Percentiles rank a stretch among this genome's conserved stretches.
phyloP scores from a whole-genome alignment of 2,888 invertebrate genomes.

The Agonum fuliginosum region DNA sequence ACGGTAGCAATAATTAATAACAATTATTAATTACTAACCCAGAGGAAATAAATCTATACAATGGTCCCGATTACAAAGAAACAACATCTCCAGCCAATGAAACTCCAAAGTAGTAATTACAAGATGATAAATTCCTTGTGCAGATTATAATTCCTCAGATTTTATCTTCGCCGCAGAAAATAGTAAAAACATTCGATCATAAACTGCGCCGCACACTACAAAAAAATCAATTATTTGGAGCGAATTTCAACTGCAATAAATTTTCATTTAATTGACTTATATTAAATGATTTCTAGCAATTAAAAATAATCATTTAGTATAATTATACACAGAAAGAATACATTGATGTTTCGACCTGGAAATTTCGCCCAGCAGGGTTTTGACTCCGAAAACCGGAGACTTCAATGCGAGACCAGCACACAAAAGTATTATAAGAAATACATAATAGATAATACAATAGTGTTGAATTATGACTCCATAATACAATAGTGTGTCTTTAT shows the following conservation, averaged over 20 bases:
- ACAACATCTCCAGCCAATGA: slow-evolving; percentile 4
- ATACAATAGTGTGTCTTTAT: too few relatives aligned
- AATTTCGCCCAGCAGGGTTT: too few relatives aligned
- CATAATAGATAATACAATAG: too few relatives aligned
- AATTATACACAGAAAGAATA: too few relatives aligned
- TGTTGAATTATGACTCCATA: too few relatives aligned
- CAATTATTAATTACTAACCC: slow-evolving; percentile 26
- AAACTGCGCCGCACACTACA: slow-evolving; percentile 1
- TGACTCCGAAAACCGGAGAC: too few relatives aligned
- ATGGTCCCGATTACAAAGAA: slow-evolving; percentile 19
- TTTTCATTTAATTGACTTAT: slow-evolving; percentile 60
- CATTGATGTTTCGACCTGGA: too few relatives aligned
- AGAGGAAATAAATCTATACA: slow-evolving; percentile 14
- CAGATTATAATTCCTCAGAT: slow-evolving; percentile 32
- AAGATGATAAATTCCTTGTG: slow-evolving; percentile 12
- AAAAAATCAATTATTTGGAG: slow-evolving; percentile 43
- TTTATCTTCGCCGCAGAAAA: slow-evolving; percentile 19
- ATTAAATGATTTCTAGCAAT: slow-evolving; percentile 59
- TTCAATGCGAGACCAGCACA: too few relatives aligned
- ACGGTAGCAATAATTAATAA: slow-evolving; percentile 30
- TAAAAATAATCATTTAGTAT: slow-evolving; percentile 59
- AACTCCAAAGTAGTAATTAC: slow-evolving; percentile 6
- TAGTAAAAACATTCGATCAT: slow-evolving; percentile 24
- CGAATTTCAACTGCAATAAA: slow-evolving; percentile 49
- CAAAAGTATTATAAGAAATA: too few relatives aligned